phyloP scores from a whole-genome alignment of 1,140 invertebrate genomes.

The Halyomorpha halys region DNA sequence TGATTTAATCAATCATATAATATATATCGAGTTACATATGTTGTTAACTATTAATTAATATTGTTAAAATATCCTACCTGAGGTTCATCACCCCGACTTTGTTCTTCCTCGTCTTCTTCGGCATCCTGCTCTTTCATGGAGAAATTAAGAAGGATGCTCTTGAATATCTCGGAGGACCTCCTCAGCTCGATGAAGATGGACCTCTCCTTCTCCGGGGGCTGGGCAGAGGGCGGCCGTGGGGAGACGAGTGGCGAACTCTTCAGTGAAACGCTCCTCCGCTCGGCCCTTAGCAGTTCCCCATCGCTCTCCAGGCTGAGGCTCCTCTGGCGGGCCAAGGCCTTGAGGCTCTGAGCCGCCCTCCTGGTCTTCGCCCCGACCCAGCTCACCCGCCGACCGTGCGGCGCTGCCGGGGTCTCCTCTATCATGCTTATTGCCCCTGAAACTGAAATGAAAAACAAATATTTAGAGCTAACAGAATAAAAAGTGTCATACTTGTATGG shows the following conservation, averaged over 20 bases:
- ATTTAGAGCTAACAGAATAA: too few relatives aligned
- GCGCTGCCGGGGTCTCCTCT: background rate
- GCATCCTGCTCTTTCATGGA: conserved; percentile 34
- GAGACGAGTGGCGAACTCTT: conserved; percentile 35
- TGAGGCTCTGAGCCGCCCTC: conserved; percentile 32
- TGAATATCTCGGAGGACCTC: conserved; percentile 38
- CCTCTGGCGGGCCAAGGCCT: conserved; percentile 36
- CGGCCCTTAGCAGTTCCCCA: conserved; percentile 34
- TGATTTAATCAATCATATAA: too few relatives aligned
- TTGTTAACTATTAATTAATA: too few relatives aligned
- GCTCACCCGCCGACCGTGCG: conserved; percentile 32
- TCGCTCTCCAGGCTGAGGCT: conserved; percentile 40
- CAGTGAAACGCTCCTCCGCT: conserved; percentile 35
- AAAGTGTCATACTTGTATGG: too few relatives aligned
- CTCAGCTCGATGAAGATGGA: conserved; percentile 38
- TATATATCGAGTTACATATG: too few relatives aligned
- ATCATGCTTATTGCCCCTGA: conserved; percentile 1
- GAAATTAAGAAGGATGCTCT: conserved; percentile 38
- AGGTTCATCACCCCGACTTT: conserved; percentile 21
- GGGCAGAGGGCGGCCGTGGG: conserved; percentile 24
- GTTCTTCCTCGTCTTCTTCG: conserved; percentile 14
- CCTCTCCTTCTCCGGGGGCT: conserved; percentile 31
- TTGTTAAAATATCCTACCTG: conserved; percentile 21
- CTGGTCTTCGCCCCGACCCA: conserved; percentile 34
- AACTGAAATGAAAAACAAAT: background rate